A percentile compares a stretch with the other conserved stretches of the same genome.
These are phyloP conservation scores for Cirrhinus molitorella DNA, from an alignment of 2,797 vertebrate genomes.

Conservation along the genomic window DNA sequence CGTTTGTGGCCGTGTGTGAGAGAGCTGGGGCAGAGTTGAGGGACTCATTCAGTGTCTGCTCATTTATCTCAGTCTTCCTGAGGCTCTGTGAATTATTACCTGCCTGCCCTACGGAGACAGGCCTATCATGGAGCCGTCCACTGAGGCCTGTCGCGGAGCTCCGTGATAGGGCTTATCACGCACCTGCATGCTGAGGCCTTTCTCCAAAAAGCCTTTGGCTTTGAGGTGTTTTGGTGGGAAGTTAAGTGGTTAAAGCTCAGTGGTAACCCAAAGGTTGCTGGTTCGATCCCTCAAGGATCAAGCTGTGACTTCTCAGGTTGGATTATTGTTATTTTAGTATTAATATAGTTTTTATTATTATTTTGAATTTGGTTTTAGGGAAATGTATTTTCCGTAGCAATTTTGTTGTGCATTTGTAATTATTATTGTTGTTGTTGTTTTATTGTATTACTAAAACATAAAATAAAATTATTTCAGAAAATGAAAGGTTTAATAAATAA, in stretches of 20 bases:
- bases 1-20: constrained; percentile 25
- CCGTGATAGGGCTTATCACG: neutral
- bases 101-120: constrained; percentile 21
- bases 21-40: constrained; percentile 24
- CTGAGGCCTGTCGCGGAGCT: constrained; percentile 31
- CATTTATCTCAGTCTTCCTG: constrained; percentile 49
- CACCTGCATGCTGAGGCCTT: constrained; percentile 20
- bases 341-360: neutral
- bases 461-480: neutral
- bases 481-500: too few species aligned
- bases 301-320: neutral
- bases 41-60: constrained; percentile 39
- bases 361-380: too few species aligned
- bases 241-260: neutral
- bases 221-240: neutral
- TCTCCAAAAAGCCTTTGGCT: neutral
- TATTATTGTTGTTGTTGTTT: neutral
- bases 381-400: neutral
- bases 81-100: constrained; percentile 55
- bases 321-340: neutral
- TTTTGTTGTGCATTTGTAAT: neutral
- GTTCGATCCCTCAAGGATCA: neutral
- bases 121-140: constrained; percentile 20
- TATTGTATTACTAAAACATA: neutral
- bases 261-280: neutral